Evolutionary conservation across 1,140 invertebrate species (phyloP).

Genomic region (Odontomachus brunneus): DNA sequence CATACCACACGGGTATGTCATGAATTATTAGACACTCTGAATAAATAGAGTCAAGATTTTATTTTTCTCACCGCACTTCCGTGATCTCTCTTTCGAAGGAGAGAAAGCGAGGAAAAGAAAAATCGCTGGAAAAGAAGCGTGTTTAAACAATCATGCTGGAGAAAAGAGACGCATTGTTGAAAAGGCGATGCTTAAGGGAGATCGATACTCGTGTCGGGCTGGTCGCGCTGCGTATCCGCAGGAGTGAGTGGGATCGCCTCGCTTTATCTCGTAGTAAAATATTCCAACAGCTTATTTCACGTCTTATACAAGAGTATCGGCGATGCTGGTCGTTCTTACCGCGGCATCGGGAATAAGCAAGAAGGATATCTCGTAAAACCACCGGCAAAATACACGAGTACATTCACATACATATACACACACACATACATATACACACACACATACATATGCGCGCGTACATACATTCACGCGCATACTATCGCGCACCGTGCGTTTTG

Average conservation of each 20-base stretch:
- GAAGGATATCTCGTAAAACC: conserved; percentile 20
- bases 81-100: too few relatives aligned
- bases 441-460: too few relatives aligned
- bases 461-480: too few relatives aligned
- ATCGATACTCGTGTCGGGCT: conserved; percentile 5
- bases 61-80: too few relatives aligned
- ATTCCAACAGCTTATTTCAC: conserved; percentile 29
- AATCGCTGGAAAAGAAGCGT: background rate
- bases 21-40: too few relatives aligned
- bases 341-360: conserved; percentile 1
- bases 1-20: too few relatives aligned
- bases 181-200: background rate
- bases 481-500: conserved; percentile 11
- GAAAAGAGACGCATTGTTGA: background rate
- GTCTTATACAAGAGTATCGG: conserved; percentile 16
- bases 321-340: conserved; percentile 8
- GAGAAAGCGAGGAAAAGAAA: too few relatives aligned
- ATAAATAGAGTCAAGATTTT: too few relatives aligned
- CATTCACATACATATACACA: background rate
- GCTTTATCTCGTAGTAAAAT: conserved; percentile 10
- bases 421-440: background rate
- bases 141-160: background rate
- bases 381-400: background rate
- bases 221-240: background rate
- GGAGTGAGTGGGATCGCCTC: background rate